Base-by-base conservation (phyloP, 2,113 vertebrate species). In the Myiagra hebetior region DNA sequence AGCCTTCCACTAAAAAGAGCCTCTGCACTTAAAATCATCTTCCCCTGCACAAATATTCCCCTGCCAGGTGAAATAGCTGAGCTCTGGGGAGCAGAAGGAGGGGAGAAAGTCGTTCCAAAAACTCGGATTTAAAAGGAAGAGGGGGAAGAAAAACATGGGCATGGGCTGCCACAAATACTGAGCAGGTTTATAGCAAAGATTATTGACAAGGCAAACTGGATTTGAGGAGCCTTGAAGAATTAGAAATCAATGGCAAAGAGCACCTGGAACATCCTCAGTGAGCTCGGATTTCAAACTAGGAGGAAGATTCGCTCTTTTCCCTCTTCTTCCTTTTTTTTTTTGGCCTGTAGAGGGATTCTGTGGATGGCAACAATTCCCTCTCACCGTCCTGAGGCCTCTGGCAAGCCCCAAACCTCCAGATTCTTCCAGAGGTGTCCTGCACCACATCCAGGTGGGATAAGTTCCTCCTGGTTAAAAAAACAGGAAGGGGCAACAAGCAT, bases 91-190 rank as follows among this genome's bases (percentile, higher is more conserved):
- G 74, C 3, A 10, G 55, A 3, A 64, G 27, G 47, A 80, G 23
- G 35, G 46, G 14, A 59, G n/a, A 20, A 64, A 24, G 24, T 27
- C 0, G 0, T 35, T 55, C 10, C 24, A 75, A 88, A 60, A 55
- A 22, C n/a, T n/a, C 1, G 0, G 31, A 7, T 31, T 78, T 30
- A 83, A 84, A 93, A 89, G 4, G 33, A 33, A 35, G 0, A 1
- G 23, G 28, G 49, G 28, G 9, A 30, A 74, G 76, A 62, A 56
- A 31, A 57, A 55, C 7, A 67, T 0, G 0, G 31, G 57, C 50
- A 65, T 9, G 18, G 9, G 20, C 37, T 50, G 60, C 42, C 68
- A 52, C 42, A 82, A 59, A n/a, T 50, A n/a, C 5, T 82, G 39
- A 91, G 35, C 77, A 57, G 35, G 20, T 62, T 84, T 59, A 35